phyloP scores from a whole-genome alignment of 2,113 vertebrate species.

The Peromyscus maniculatus region DNA sequence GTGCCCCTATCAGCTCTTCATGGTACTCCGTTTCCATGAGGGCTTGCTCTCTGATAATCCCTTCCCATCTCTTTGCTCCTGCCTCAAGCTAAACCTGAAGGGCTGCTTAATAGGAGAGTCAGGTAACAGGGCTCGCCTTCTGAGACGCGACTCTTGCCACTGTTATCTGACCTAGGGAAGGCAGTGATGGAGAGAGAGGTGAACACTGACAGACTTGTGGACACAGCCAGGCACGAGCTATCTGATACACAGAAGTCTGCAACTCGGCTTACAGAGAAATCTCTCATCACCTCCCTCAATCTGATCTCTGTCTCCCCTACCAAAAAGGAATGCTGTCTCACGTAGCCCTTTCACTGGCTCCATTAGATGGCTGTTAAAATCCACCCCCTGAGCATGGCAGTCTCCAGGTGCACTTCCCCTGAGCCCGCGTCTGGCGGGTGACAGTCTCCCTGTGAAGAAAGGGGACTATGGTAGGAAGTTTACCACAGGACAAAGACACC shows the following conservation, averaged over 20 bases:
- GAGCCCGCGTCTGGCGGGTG: background rate
- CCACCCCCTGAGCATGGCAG: constrained; percentile 37
- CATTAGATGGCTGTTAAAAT: constrained; percentile 76
- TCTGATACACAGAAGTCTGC: constrained; percentile 60
- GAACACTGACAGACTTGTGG: constrained; percentile 65
- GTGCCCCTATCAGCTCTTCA: background rate
- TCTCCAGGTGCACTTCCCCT: constrained; percentile 63
- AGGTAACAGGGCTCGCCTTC: constrained; percentile 62
- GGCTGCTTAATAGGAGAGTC: constrained; percentile 64
- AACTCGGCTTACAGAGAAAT: constrained; percentile 40
- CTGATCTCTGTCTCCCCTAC: constrained; percentile 69
- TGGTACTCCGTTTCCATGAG: constrained; percentile 51
- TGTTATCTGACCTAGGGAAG: constrained; percentile 68
- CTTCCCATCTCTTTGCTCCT: background rate
- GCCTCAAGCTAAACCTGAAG: constrained; percentile 41
- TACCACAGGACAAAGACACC: background rate
- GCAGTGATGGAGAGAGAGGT: constrained; percentile 44
- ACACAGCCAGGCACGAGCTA: constrained; percentile 67
- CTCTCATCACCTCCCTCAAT: constrained; percentile 79
- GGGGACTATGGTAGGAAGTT: background rate
- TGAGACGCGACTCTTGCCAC: constrained; percentile 61
- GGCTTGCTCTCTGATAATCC: constrained; percentile 65
- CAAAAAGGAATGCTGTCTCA: constrained; percentile 67
- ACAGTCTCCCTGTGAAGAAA: constrained; percentile 62
- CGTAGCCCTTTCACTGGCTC: constrained; percentile 73